Percentiles rank a stretch among this genome's conserved stretches.
Conservation (phyloP, 2,888 invertebrate genomes). For the Achlya flavicornis region DNA sequence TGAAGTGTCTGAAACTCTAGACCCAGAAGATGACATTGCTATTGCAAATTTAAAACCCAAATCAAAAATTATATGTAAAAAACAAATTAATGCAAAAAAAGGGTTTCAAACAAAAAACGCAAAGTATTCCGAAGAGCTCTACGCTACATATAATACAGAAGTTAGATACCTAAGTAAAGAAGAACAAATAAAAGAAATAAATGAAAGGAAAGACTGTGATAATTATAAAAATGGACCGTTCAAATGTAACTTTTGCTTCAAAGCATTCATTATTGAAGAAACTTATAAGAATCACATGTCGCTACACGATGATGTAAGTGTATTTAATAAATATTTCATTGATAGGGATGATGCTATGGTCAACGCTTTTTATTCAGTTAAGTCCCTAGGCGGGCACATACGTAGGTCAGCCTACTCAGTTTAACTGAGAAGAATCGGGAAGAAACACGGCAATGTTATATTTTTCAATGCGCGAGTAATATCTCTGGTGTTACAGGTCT, state of each 20-base stretch:
- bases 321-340: no score
- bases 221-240: slow-evolving; percentile 14
- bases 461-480: no score
- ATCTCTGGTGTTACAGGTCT: no score
- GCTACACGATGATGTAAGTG: slow-evolving; percentile 15
- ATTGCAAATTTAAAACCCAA: not conserved
- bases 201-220: slow-evolving; percentile 7
- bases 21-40: not conserved
- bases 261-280: slow-evolving; percentile 11
- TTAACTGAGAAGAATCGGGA: no score
- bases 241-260: slow-evolving; percentile 15
- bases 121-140: not conserved
- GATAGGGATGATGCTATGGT: no score
- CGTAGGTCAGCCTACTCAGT: no score
- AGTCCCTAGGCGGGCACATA: no score
- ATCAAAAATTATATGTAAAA: not conserved
- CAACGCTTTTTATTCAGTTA: no score
- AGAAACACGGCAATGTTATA: no score
- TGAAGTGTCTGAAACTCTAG: not conserved
- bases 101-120: not conserved
- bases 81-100: not conserved
- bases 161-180: slow-evolving; percentile 7
- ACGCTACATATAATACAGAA: slow-evolving; percentile 10
- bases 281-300: slow-evolving; percentile 10
- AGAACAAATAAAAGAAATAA: slow-evolving; percentile 10